Base-by-base conservation (phyloP, 2,113 vertebrate genomes). In the Myanophis thanlyinensis region DNA sequence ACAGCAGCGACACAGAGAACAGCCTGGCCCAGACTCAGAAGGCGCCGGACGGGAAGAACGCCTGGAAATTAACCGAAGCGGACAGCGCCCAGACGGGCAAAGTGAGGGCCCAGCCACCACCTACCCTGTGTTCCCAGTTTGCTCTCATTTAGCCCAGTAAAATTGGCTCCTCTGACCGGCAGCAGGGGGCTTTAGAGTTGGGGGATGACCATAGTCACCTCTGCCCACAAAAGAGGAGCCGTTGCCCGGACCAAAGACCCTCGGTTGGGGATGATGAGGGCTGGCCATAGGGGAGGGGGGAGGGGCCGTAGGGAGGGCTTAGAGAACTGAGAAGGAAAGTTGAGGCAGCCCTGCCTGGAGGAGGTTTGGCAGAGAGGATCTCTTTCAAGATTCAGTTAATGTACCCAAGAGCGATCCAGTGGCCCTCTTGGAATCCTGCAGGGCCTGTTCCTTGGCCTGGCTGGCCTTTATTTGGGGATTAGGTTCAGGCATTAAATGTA, bases 1-100 rank as follows among this genome's bases (percentile, higher is more conserved):
- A 95, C 89, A 97, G 98, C 0, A 95, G 94, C 12, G 98, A 98
- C 3, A 2, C 51, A 0, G 90, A 93, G 93, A 91, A 56, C 94
- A 98, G 97, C 96, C 94, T 95, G 0, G 62, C 96, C 0, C 97
- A 98, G 47, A 91, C 96, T 46, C 97, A 96, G 94, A 97, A 97
- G 22, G 93, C 96, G 0, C 89, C 67, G 1, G 62, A 93, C 48
- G 94, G 95, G 22, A 93, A 97, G 25, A 98, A 98, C 1, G 95
- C 96, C 20, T 99, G 98, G 97, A 99, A 98, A 92, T 96, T 99
- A 87, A 98, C 96, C 0, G 98, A 99, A 94, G 98, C 98, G 0
- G 99, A 99, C 96, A 99, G 98, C 88, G 99, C 98, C 0, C 98
- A 99, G 95, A 99, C 99, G 0, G 99, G 99, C 46, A 97, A 97